Evolutionary conservation across 2,888 invertebrate genomes (phyloP).

Genomic region (Oscheius myriophilus): DNA sequence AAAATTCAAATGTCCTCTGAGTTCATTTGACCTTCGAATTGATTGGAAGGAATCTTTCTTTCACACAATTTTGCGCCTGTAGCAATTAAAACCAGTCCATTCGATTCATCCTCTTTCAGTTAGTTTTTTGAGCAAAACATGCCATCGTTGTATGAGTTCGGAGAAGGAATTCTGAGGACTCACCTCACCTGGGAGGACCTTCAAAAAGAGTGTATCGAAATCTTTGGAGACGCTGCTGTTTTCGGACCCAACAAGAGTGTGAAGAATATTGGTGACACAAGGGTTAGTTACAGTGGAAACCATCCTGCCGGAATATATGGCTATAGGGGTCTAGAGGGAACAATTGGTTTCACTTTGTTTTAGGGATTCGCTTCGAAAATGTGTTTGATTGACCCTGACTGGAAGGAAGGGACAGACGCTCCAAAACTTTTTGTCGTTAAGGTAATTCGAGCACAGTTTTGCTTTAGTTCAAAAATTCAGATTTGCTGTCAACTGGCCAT

Average conservation of each 20-base stretch:
- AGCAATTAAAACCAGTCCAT: too few relatives aligned
- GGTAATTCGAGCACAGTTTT: not conserved
- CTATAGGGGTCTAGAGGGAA: too few relatives aligned
- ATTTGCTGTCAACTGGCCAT: slow-evolving; percentile 8
- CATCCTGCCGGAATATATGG: too few relatives aligned
- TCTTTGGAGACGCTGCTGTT: slow-evolving; percentile 21
- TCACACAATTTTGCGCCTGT: too few relatives aligned
- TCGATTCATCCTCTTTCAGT: too few relatives aligned
- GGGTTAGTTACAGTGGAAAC: too few relatives aligned
- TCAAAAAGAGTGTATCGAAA: slow-evolving; percentile 13
- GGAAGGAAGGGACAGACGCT: slow-evolving; percentile 2
- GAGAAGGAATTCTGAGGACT: slow-evolving; percentile 18
- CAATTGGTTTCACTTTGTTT: too few relatives aligned
- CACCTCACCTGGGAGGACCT: slow-evolving; percentile 25
- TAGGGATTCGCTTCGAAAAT: slow-evolving; percentile 32
- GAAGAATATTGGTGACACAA: slow-evolving; percentile 14
- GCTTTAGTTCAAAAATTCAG: not conserved
- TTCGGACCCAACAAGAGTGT: slow-evolving; percentile 20
- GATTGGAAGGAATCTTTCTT: too few relatives aligned
- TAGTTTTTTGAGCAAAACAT: not conserved
- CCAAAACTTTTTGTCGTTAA: slow-evolving; percentile 26
- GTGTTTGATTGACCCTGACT: slow-evolving; percentile 29
- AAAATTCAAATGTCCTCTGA: too few relatives aligned
- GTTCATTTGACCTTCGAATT: too few relatives aligned
- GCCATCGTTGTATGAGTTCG: slow-evolving; percentile 11